Conservation (phyloP, 2,797 vertebrate species). For the Nasua narica region DNA sequence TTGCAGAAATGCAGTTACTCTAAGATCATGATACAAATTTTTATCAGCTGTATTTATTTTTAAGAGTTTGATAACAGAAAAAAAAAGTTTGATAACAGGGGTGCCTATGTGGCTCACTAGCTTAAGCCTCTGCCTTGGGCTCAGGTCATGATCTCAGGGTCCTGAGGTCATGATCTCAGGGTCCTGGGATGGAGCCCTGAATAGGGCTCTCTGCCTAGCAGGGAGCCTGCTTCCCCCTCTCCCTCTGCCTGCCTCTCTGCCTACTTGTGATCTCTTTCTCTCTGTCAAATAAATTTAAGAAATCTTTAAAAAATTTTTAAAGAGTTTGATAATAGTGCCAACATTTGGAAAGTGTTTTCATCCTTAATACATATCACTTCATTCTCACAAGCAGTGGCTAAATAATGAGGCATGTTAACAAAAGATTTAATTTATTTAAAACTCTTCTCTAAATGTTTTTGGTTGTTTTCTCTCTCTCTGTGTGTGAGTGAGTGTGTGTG, state of each 20-base stretch:
- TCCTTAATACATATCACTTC: background rate
- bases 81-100: background rate
- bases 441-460: background rate
- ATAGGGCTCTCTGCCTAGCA: too few relatives aligned
- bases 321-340: background rate
- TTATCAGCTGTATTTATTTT: background rate
- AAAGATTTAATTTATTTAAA: slow-evolving; percentile 8
- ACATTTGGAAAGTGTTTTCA: background rate
- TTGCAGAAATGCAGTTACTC: background rate
- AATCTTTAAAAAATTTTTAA: background rate
- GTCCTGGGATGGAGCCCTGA: too few relatives aligned
- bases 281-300: too few relatives aligned
- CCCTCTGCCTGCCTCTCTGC: too few relatives aligned
- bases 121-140: too few relatives aligned
- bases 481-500: too few relatives aligned
- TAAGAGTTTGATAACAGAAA: background rate
- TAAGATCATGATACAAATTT: slow-evolving; percentile 14
- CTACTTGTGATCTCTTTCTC: too few relatives aligned
- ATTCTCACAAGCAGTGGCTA: background rate
- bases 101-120: too few relatives aligned
- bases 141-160: too few relatives aligned
- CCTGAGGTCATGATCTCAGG: too few relatives aligned
- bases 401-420: background rate
- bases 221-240: too few relatives aligned
- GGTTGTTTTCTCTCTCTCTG: background rate